These are phyloP conservation scores for Acipenser oxyrinchus DNA, from an alignment of 2,797 vertebrate genomes.

Conservation along the genomic window DNA sequence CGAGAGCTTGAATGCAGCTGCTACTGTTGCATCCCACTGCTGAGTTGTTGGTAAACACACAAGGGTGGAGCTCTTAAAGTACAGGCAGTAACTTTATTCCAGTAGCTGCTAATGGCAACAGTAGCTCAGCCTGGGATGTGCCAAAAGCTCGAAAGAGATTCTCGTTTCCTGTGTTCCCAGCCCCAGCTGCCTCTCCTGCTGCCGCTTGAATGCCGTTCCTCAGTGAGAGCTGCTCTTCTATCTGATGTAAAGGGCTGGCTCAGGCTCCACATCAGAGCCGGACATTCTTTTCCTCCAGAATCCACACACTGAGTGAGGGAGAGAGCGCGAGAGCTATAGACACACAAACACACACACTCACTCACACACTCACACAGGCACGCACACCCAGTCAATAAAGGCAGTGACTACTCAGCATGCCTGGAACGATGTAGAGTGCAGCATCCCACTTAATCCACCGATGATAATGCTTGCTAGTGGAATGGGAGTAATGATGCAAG, in stretches of 20 bases:
- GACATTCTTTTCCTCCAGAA: slow-evolving; percentile 18
- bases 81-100: slow-evolving; percentile 25
- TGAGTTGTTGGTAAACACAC: slow-evolving; percentile 22
- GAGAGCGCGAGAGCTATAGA: slow-evolving; percentile 32
- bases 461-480: slow-evolving; percentile 29
- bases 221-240: slow-evolving; percentile 20
- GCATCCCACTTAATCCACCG: slow-evolving; percentile 20
- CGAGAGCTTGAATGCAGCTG: slow-evolving; percentile 3
- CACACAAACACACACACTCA: slow-evolving; percentile 24
- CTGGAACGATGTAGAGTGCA: slow-evolving; percentile 18
- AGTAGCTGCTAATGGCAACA: slow-evolving; percentile 2
- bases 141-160: background rate
- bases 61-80: slow-evolving; percentile 22
- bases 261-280: slow-evolving; percentile 14
- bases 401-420: slow-evolving; percentile 23
- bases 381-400: slow-evolving; percentile 15
- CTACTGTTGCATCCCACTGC: slow-evolving; percentile 5
- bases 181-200: slow-evolving; percentile 3
- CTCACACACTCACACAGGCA: slow-evolving; percentile 18
- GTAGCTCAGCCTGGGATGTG: background rate
- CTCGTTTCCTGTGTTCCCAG: slow-evolving; percentile 2
- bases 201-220: background rate
- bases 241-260: slow-evolving; percentile 19
- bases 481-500: slow-evolving; percentile 25
- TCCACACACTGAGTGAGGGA: background rate